phyloP scores from a whole-genome alignment of 2,888 invertebrate species.

The Phanerotoma sp. region DNA sequence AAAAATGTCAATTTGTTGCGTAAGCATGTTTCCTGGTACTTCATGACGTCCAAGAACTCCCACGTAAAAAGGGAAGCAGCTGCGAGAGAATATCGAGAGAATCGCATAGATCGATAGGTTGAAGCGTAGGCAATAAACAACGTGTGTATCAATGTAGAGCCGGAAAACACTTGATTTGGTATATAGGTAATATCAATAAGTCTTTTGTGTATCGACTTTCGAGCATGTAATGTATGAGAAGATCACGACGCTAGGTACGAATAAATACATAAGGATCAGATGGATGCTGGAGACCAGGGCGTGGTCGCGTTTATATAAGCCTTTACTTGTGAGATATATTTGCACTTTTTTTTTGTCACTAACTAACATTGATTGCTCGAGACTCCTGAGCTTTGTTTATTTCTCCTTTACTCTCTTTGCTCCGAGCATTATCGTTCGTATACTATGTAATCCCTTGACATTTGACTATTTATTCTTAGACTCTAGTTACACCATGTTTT shows the following conservation, averaged over 20 bases:
- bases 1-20: too few relatives aligned
- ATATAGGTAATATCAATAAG: not conserved
- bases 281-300: conserved; percentile 45
- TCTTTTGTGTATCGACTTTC: not conserved
- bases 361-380: conserved; percentile 38
- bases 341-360: conserved; percentile 49
- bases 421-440: too few relatives aligned
- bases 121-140: conserved; percentile 14
- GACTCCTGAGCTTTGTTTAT: conserved; percentile 47
- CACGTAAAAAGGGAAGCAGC: not conserved
- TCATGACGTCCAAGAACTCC: not conserved
- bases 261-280: conserved; percentile 24
- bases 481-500: too few relatives aligned
- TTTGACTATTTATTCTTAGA: conserved; percentile 34
- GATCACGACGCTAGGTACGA: conserved; percentile 2
- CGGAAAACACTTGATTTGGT: conserved; percentile 20
- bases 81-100: not conserved
- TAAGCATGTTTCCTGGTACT: too few relatives aligned
- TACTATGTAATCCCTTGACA: conserved; percentile 41
- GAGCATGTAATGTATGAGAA: not conserved
- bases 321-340: conserved; percentile 28
- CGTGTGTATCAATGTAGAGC: not conserved
- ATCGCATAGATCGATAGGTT: conserved; percentile 17
- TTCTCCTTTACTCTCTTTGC: too few relatives aligned
- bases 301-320: conserved; percentile 56